Base-by-base conservation (phyloP, 2,113 vertebrate species). In the Crotalus helleri region DNA sequence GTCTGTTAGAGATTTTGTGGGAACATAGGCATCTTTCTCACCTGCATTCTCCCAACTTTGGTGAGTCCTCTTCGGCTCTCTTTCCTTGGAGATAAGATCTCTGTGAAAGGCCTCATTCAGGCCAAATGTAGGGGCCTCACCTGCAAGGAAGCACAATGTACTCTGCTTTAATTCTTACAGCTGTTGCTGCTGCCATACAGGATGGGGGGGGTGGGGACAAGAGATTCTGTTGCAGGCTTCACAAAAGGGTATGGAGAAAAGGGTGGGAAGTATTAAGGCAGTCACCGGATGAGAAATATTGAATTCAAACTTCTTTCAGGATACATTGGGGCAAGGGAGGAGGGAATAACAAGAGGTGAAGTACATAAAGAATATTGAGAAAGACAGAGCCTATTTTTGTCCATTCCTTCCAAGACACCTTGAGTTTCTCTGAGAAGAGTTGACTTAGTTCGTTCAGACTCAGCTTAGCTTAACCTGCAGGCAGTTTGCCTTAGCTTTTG, bases 111-210 rank as follows among this genome's bases (percentile, higher is more conserved):
- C 93, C 86, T 89, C 46, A 5, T 24, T 21, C 33, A 24, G 29
- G 26, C 55, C 44, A 39, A 26, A 91, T 1, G 21, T 29, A 33
- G 9, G 29, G 49, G 81, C 46, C 89, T 7, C 53, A 85, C 51
- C 88, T 90, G 74, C 29, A 51, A 93, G 89, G 54, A 85, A 85
- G 74, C 87, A 93, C 90, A 93, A 33, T 19, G 46, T 23, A 58
- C 23, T 88, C 54, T 4, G 15, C 15, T 33, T 61, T 44, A 44
- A 69, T 44, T 55, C 39, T 53, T 23, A 23, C 29, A 33, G 29
- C 17, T 44, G 19, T 81, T 81, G 74, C 74, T 81, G 17, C 7
- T 39, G 74, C 74, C 69, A 39, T 81, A 39, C n/a, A 15, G 49
- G 49, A 51, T 51, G 11, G 64, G 4, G n/a, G 3, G 3, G 26